Conservation (phyloP, 2,797 vertebrate genomes). For the Nyctalus aviator region DNA sequence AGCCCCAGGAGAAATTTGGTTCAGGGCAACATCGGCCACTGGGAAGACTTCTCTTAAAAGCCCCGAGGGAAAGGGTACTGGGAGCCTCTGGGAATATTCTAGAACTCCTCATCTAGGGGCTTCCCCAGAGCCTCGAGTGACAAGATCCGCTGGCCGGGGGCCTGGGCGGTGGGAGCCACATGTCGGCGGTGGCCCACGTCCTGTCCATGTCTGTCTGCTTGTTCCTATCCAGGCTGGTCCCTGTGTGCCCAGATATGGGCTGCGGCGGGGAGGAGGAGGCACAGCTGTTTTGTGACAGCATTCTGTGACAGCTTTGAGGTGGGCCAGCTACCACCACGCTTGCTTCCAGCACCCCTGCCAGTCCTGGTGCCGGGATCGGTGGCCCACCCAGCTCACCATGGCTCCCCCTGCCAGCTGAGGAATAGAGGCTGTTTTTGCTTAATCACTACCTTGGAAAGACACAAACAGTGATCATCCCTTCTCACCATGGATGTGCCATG, state of each 20-base stretch:
- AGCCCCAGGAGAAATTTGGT: background rate
- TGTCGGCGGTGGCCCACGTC: background rate
- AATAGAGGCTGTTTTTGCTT: constrained; percentile 72
- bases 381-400: constrained; percentile 12
- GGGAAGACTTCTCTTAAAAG: background rate
- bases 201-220: background rate
- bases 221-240: background rate
- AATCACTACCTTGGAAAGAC: constrained; percentile 75
- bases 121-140: background rate
- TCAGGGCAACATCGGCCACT: background rate
- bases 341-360: background rate
- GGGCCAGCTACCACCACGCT: background rate
- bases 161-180: background rate
- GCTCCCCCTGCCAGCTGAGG: background rate
- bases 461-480: constrained; percentile 50
- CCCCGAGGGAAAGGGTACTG: background rate
- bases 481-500: constrained; percentile 58
- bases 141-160: background rate
- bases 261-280: background rate
- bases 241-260: background rate
- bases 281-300: background rate
- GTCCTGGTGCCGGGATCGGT: background rate
- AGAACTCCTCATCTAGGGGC: background rate
- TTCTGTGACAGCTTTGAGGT: background rate
- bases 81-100: background rate